These are phyloP conservation scores for Brachionus rotundiformis DNA, from an alignment of 1,140 invertebrate species.

Conservation along the genomic window DNA sequence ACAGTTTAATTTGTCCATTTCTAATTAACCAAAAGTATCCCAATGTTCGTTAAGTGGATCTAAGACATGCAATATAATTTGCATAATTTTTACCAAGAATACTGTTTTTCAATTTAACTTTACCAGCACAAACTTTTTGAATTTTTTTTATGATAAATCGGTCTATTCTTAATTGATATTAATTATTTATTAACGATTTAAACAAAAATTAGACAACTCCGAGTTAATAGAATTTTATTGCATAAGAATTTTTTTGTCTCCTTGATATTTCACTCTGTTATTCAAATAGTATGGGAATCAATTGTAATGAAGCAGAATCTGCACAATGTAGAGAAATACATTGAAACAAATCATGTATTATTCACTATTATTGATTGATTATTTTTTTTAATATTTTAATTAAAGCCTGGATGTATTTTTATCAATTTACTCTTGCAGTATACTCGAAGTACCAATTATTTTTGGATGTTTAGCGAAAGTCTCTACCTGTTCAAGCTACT, in stretches of 20 bases:
- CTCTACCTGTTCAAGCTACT: slow-evolving; percentile 26
- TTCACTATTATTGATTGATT: not conserved
- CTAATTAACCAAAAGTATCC: no score
- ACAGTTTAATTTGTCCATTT: no score
- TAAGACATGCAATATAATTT: no score
- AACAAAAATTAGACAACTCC: not conserved
- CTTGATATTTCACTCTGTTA: slow-evolving; percentile 14
- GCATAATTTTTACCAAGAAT: no score
- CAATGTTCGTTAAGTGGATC: no score
- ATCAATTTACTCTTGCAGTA: slow-evolving; percentile 39
- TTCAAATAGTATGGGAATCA: slow-evolving; percentile 50
- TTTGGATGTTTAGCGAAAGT: slow-evolving; percentile 50
- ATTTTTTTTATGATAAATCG: no score
- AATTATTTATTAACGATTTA: no score
- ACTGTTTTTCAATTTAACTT: no score
- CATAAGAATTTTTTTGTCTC: slow-evolving; percentile 44
- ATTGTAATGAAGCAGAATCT: slow-evolving; percentile 43
- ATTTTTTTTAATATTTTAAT: slow-evolving; percentile 15
- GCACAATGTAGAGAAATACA: not conserved
- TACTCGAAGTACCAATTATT: slow-evolving; percentile 44
- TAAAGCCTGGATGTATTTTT: slow-evolving; percentile 25
- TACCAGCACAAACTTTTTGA: no score
- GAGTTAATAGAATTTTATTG: slow-evolving; percentile 28
- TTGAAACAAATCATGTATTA: slow-evolving; percentile 45
- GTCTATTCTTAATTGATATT: no score